These are phyloP conservation scores for Tetheella fluctuosa DNA, from an alignment of 2,888 invertebrate genomes.

Conservation along the genomic window DNA sequence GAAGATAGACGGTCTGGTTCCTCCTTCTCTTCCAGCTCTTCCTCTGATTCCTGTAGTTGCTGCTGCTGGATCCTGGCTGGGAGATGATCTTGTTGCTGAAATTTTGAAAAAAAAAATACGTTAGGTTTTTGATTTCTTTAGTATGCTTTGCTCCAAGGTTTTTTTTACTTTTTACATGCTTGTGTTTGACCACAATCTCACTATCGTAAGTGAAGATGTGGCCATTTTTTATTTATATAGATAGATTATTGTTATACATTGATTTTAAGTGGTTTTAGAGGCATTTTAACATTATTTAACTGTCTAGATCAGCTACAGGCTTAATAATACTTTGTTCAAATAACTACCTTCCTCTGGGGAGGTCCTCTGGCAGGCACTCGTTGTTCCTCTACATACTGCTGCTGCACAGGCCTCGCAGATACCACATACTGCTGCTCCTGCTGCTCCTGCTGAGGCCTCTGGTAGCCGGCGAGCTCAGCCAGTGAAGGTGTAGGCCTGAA, in stretches of 20 bases:
- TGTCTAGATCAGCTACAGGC: too few species aligned
- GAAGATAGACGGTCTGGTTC: constrained; percentile 93
- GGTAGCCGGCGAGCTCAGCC: constrained; percentile 78
- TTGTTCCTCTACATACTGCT: constrained; percentile 86
- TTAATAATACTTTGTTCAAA: too few species aligned
- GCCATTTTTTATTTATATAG: too few species aligned
- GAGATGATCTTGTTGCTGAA: constrained; percentile 60
- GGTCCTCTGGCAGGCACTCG: constrained; percentile 82
- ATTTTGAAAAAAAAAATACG: constrained; percentile 13
- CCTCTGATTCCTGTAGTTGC: constrained; percentile 82
- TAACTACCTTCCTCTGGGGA: constrained; percentile 64
- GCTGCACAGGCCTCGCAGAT: constrained; percentile 51
- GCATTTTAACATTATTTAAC: too few species aligned
- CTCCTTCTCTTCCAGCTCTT: constrained; percentile 92
- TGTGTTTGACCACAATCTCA: too few species aligned
- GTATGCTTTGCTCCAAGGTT: too few species aligned
- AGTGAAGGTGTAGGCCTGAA: constrained; percentile 76
- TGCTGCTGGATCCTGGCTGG: constrained; percentile 55
- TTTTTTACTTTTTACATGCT: too few species aligned
- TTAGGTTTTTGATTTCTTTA: too few species aligned
- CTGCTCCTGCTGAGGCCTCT: constrained; percentile 57
- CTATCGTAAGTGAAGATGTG: too few species aligned
- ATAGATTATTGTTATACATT: too few species aligned
- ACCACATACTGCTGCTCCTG: constrained; percentile 59
- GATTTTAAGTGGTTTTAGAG: too few species aligned